A percentile compares a stretch with the other conserved stretches of the same genome.
Conservation (phyloP, 2,888 invertebrate genomes). For the Lamproptera curius region DNA sequence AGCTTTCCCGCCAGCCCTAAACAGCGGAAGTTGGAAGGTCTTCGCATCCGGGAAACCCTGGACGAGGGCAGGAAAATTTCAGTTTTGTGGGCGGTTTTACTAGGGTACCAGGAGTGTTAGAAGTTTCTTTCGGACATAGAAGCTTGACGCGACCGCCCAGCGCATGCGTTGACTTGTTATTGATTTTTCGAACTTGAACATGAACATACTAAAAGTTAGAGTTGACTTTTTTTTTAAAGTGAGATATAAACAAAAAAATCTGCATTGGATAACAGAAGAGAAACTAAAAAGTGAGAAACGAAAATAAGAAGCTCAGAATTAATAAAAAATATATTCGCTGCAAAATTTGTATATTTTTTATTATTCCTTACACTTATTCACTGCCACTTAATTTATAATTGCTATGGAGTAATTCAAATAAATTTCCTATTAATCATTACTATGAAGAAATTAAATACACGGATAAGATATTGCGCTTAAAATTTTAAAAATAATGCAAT, state of each 20-base stretch:
- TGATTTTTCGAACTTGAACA: constrained; percentile 8
- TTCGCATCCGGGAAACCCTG: constrained; percentile 55
- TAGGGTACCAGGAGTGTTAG: constrained; percentile 44
- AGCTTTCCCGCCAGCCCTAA: constrained; percentile 51
- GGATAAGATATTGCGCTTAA: neutral
- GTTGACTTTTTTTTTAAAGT: neutral
- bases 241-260: no score
- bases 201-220: constrained; percentile 1
- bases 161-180: constrained; percentile 19
- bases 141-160: constrained; percentile 1
- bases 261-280: no score
- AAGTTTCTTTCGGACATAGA: no score
- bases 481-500: neutral
- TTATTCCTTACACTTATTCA: neutral
- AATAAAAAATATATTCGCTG: neutral
- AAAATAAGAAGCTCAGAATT: no score
- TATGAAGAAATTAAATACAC: neutral
- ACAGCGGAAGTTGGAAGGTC: constrained; percentile 53
- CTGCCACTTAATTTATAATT: neutral
- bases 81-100: constrained; percentile 72
- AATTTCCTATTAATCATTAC: neutral
- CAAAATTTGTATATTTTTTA: neutral
- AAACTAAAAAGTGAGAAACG: no score
- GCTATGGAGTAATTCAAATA: neutral
- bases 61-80: constrained; percentile 72